Evolutionary conservation across 1,140 invertebrate genomes (phyloP), one percentile per base, ranked within the genome.

Genomic region (Drosophila pseudoobscura): DNA sequence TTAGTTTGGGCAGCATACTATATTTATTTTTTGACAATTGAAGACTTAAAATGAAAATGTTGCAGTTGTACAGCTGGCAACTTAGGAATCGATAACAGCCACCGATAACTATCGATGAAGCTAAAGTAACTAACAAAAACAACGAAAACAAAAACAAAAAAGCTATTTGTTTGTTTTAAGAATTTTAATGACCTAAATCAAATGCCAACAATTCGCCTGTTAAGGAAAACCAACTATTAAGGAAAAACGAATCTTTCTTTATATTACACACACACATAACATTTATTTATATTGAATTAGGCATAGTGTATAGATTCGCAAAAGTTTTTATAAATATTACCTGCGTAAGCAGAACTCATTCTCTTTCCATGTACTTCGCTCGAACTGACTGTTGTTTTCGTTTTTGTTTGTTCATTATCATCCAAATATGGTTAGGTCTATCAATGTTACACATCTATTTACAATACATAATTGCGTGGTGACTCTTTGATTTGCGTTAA

Each of bases 1-100:
- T 92, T 24, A 92, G 75, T 74, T 92, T 92, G 1, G 92, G 92
- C 66, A 91, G 88, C 92, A 93, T 92, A 20, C 54, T 75, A 8
- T 31, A 8, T 31, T 31, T 2, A 2, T 39, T 31, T 7, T 49
- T 31, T 46, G 31, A 15, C 3, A 26, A 69, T 50, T 59, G 55
- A 55, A 43, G 57, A 61, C 54, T 52, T 35, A 47, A 35, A 59
- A 44, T 63, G 26, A 57, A 53, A 35, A 57, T 44, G 54, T 47
- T 65, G 39, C 46, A 69, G 46, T 50, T 85, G 82, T 83, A 87
- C 82, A 87, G 82, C 82, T 85, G 82, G 82, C 82, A 85, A 84
- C 24, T 26, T 26, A 5, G 5, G 5, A 26, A 26, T 26, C 24
- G 24, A 26, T 26, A 26, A 26, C 24, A 26, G 24, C 24, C 24